phyloP scores from a whole-genome alignment of 2,888 invertebrate species.

The Epinotia bilunana region DNA sequence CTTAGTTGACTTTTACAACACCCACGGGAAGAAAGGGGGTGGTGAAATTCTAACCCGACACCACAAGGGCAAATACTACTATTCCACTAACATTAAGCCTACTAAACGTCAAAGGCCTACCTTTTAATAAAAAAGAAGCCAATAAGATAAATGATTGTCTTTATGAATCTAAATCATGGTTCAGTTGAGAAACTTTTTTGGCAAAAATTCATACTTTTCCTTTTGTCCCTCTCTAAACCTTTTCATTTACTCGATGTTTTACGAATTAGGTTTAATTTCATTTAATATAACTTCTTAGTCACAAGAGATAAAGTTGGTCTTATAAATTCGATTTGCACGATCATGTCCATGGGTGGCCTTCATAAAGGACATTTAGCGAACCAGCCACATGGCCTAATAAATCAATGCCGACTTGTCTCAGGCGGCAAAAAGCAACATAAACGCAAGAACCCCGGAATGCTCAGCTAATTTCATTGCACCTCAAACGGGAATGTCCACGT shows the following conservation, averaged over 20 bases:
- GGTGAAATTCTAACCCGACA: too few species aligned
- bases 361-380: slow-evolving; percentile 10
- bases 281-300: not conserved
- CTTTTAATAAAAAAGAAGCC: not conserved
- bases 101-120: too few species aligned
- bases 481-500: slow-evolving; percentile 56
- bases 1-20: too few species aligned
- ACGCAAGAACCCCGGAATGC: slow-evolving; percentile 44
- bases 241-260: not conserved
- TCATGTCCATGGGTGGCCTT: not conserved
- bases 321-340: not conserved
- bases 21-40: too few species aligned
- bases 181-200: not conserved
- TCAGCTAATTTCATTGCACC: slow-evolving; percentile 61
- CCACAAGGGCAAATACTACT: too few species aligned
- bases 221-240: not conserved
- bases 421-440: slow-evolving; percentile 10
- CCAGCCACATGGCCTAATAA: not conserved
- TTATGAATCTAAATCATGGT: too few species aligned
- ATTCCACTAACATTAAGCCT: not conserved
- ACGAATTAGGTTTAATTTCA: not conserved
- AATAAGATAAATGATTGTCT: not conserved
- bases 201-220: not conserved
- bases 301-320: not conserved
- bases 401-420: slow-evolving; percentile 12